A percentile compares a stretch with the other conserved stretches of the same genome.
Conservation (phyloP, 2,113 vertebrate genomes). For the Nycticorax nycticorax region DNA sequence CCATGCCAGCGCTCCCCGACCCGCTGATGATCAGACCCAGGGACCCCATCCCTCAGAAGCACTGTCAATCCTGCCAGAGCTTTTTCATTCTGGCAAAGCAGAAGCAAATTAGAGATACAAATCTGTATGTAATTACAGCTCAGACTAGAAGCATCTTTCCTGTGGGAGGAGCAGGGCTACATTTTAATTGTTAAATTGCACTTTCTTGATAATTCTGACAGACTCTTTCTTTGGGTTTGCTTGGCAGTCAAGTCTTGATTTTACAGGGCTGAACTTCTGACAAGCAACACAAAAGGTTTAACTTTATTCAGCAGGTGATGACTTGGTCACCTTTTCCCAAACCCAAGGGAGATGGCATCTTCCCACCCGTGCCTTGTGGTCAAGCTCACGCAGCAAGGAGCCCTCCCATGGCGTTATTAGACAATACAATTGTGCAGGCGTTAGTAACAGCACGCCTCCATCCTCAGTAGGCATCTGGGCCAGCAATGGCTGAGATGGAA, state of each 20-base stretch:
- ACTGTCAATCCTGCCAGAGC: background rate
- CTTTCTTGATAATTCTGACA: slow-evolving; percentile 8
- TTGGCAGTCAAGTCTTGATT: background rate
- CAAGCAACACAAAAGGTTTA: accelerated
- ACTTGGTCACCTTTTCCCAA: background rate
- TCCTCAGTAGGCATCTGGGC: background rate
- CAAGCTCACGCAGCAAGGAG: background rate
- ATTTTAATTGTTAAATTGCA: slow-evolving; percentile 15
- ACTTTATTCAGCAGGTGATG: background rate
- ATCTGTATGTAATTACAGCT: slow-evolving; percentile 19
- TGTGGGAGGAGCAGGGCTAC: slow-evolving; percentile 15
- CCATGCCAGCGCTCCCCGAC: background rate
- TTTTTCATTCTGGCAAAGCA: background rate
- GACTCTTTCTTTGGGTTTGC: background rate
- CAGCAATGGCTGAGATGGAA: background rate
- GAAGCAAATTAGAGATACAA: background rate
- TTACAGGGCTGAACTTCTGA: background rate
- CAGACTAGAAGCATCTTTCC: background rate
- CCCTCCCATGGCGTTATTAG: background rate
- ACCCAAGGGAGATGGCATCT: background rate
- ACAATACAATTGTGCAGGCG: background rate
- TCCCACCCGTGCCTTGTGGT: background rate
- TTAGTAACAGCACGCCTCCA: background rate
- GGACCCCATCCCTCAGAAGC: background rate
- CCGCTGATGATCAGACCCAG: background rate